phyloP scores from a whole-genome alignment of 2,797 vertebrate genomes.

The Sebastes diploproa region DNA sequence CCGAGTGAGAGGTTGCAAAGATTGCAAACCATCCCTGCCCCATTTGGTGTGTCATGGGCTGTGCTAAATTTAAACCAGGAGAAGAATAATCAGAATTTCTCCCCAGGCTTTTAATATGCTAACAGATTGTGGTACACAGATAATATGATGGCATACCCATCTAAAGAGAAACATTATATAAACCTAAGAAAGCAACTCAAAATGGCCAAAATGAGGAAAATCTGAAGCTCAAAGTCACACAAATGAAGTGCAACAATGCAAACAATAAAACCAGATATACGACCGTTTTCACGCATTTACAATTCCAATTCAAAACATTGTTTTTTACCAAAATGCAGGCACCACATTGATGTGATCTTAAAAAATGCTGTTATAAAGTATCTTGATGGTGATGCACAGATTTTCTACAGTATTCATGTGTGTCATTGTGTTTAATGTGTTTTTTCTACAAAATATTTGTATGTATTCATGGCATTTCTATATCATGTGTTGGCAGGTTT shows the following conservation, averaged over 20 bases:
- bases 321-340: background rate
- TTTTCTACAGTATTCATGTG: background rate
- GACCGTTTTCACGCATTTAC: background rate
- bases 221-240: background rate
- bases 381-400: background rate
- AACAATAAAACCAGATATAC: background rate
- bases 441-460: background rate
- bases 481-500: background rate
- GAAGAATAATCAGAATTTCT: constrained; percentile 59
- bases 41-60: constrained; percentile 65
- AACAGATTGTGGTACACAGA: constrained; percentile 31
- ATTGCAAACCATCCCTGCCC: constrained; percentile 50
- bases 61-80: constrained; percentile 69
- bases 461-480: background rate
- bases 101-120: constrained; percentile 46
- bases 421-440: background rate
- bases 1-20: constrained; percentile 65
- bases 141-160: constrained; percentile 26
- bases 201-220: background rate
- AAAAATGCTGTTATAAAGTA: background rate
- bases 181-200: background rate
- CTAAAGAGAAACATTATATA: constrained; percentile 2
- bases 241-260: background rate
- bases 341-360: background rate
- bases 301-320: background rate